phyloP scores from a whole-genome alignment of 2,888 invertebrate species.

The Drosophila austrosaltans region DNA sequence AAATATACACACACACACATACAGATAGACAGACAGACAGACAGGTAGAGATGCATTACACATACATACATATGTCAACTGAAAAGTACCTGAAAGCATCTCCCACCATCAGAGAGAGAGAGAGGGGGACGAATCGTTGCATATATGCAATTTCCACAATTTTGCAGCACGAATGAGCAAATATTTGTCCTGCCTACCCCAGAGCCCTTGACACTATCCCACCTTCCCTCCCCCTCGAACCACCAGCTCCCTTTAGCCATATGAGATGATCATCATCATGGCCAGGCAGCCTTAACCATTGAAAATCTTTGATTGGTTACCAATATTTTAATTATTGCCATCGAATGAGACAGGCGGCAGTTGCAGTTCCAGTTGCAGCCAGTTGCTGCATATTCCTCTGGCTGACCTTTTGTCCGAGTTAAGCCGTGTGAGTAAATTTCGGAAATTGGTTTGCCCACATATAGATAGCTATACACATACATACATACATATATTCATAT shows the following conservation, averaged over 20 bases:
- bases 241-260: not conserved
- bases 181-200: slow-evolving; percentile 60
- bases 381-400: slow-evolving; percentile 5
- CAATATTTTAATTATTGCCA: slow-evolving; percentile 79
- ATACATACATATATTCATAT: too few relatives aligned
- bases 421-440: slow-evolving; percentile 12
- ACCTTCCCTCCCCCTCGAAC: not conserved
- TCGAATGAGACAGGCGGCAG: slow-evolving; percentile 18
- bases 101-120: too few relatives aligned
- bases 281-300: slow-evolving; percentile 44
- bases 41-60: slow-evolving; percentile 45
- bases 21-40: too few relatives aligned
- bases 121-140: slow-evolving; percentile 30
- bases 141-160: slow-evolving; percentile 76
- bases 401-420: slow-evolving; percentile 13
- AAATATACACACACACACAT: slow-evolving; percentile 11
- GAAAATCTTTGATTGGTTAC: slow-evolving; percentile 75
- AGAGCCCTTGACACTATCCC: not conserved
- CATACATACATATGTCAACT: slow-evolving; percentile 60
- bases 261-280: not conserved
- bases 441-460: slow-evolving; percentile 6
- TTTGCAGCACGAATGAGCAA: slow-evolving; percentile 77
- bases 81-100: slow-evolving; percentile 47
- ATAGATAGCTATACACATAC: not conserved
- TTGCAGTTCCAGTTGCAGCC: slow-evolving; percentile 27